These are phyloP conservation scores for Podabrus alpinus DNA, from an alignment of 2,888 invertebrate genomes.

Conservation along the genomic window DNA sequence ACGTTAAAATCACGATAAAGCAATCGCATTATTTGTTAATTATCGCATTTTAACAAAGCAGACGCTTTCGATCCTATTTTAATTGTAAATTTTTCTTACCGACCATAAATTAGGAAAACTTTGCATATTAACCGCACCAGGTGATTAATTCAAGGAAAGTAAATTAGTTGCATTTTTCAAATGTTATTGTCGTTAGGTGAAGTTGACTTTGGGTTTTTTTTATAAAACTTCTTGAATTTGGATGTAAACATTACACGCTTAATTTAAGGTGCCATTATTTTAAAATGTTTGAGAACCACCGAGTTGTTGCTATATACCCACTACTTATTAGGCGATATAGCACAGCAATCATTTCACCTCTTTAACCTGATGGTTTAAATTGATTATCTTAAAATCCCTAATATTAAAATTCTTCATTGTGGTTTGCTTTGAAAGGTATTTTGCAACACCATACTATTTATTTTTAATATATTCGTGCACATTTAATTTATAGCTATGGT, in stretches of 20 bases:
- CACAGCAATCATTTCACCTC: neutral
- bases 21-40: neutral
- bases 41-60: neutral
- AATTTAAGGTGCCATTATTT: no score
- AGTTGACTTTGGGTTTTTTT: neutral
- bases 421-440: neutral
- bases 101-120: constrained; percentile 1
- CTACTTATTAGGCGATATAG: neutral
- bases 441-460: neutral
- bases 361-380: neutral
- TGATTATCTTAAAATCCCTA: neutral
- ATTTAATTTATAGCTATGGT: neutral
- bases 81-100: constrained; percentile 3
- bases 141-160: neutral
- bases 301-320: neutral
- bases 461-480: neutral
- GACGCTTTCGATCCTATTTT: constrained; percentile 3
- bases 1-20: neutral
- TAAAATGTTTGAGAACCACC: neutral
- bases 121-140: neutral
- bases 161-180: neutral
- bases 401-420: neutral
- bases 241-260: no score
- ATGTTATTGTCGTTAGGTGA: neutral
- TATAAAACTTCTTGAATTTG: no score